Evolutionary conservation across 1,140 invertebrate species (phyloP).

Genomic region (Zeugodacus cucurbitae): DNA sequence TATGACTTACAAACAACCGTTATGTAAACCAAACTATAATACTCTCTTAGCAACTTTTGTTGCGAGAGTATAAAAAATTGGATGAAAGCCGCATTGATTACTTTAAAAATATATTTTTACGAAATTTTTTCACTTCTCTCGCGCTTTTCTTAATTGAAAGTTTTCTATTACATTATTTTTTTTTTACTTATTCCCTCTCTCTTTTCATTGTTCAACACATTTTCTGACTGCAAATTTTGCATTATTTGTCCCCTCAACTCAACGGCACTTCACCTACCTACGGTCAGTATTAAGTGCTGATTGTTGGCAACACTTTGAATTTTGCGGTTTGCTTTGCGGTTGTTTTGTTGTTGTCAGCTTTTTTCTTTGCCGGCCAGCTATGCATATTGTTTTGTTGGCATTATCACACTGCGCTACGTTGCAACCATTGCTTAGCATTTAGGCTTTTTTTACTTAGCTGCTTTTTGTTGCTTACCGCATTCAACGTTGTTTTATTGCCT

Average conservation of each 20-base stretch:
- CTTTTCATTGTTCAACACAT: not conserved
- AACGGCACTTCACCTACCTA: not conserved
- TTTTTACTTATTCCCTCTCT: not conserved
- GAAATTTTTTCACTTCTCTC: not conserved
- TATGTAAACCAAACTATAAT: no score
- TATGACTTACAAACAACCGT: no score
- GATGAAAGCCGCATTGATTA: no score
- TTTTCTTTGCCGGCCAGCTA: not conserved
- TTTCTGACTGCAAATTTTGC: no score
- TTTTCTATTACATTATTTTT: not conserved
- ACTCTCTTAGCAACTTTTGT: no score
- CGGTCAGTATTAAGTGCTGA: not conserved
- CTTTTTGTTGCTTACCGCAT: not conserved
- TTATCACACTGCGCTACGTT: not conserved
- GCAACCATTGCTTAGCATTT: not conserved
- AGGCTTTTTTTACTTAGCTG: not conserved
- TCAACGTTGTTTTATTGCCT: not conserved
- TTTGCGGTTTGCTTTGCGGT: not conserved
- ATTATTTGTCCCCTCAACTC: not conserved
- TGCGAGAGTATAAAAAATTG: no score
- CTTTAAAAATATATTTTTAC: no score
- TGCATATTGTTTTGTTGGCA: not conserved
- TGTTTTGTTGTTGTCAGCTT: no score
- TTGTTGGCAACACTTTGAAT: conserved; percentile 12
- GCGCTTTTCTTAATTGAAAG: not conserved